Base-by-base conservation (phyloP, 2,888 invertebrate species). In the Lobophora halterata region DNA sequence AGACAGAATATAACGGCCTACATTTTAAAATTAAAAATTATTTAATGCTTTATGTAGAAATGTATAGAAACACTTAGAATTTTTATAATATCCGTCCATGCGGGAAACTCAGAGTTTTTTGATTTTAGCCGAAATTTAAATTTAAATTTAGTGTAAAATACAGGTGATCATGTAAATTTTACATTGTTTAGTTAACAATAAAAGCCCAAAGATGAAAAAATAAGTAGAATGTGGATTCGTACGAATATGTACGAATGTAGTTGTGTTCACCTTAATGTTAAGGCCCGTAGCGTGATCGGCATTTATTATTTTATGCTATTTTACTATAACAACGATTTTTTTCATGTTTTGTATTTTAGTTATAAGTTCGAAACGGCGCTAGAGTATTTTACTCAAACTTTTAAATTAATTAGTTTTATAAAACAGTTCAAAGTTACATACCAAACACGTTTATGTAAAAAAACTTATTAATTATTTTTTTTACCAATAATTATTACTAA, bases 81-180 rank as follows among this genome's bases (percentile, higher is more conserved):
- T 61, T 63, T 61, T 71, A 66, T 74, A 65, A 71, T 68, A 66
- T 80, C 79, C 83, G 82, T 83, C 82, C 82, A 82, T 65, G 69
- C 81, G 80, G 82, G 75, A 71, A 69, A 66, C 55, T 68, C 61
- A 69, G 61, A 61, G 60, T 60, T 70, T 66, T 64, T 70, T 69
- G 59, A 63, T 58, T 71, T 69, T 67, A 57, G 61, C 58, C 59
- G 59, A 61, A 71, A 55, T 68, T 60, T 72, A 61, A 71, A 55
- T 68, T 60, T 72, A 73, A 65, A 70, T 52, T 62, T 70, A 69
- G 62, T 65, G 58, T 72, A 71, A 59, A 70, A 56, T 63, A 61
- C 56, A 62, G 53, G 32, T 36, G 20, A 19, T 37, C 27, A 7
- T 46, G 29, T 34, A 40, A 38, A 38, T 25, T 31, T 35, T 37